Evolutionary conservation across 1,140 invertebrate genomes (phyloP), one percentile per base, ranked within the genome.

Genomic region (Cepaea nemoralis): DNA sequence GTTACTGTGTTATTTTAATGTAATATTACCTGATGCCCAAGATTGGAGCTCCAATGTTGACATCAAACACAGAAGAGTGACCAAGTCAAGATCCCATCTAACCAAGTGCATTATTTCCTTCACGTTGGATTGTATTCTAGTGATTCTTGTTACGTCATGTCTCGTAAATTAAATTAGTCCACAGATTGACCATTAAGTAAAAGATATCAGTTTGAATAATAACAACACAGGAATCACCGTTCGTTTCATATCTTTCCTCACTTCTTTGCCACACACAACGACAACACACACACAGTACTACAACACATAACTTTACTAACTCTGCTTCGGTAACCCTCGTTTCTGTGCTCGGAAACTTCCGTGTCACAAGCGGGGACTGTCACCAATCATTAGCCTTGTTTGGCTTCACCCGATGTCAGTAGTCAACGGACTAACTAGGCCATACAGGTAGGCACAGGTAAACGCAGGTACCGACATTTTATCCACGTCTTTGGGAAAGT

Each of bases 61-160:
- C 59, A 63, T 63, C 59, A 63, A 63, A 63, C 59, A 63, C 27
- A 63, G 27, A 19, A 63, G 27, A 63, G 59, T 31, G 59, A 31
- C 59, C 14, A 55, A 22, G 50, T 55, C 14, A 8, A 63, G 5
- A 27, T 63, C n/a, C 59, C 59, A 63, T 63, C 5, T 10, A 63
- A 27, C 5, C 59, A 63, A 63, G 59, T 31, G 27, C 59, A 63
- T 63, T 1, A 31, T 31, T 63, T 63, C 27, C 59, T 63, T 8
- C n/a, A 31, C 59, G 8, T 48, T 31, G 10, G 27, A 14, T 63
- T 31, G n/a, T 27, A 31, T n/a, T 63, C n/a, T 19, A 31, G n/a
- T 27, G 33, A 1, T 63, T 55, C 6, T 3, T 55, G 50, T 27
- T 31, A 63, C 27, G 59, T 63, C 59, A 63, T 63, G 33, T 63